Evolutionary conservation across 2,797 vertebrate species (phyloP).

Genomic region (Botia kubotai): DNA sequence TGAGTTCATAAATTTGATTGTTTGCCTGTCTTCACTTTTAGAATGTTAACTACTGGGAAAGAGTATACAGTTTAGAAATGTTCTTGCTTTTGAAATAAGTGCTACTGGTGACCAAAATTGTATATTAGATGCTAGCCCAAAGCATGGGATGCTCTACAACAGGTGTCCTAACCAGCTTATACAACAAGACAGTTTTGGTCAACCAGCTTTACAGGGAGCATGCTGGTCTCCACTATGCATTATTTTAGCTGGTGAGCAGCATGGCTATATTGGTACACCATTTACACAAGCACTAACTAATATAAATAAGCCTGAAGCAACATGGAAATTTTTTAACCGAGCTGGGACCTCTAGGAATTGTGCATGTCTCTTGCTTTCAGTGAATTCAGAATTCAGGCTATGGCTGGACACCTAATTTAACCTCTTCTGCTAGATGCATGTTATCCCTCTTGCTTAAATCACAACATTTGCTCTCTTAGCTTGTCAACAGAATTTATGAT

Average conservation of each 20-base stretch:
- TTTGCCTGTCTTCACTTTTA: not conserved
- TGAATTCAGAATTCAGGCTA: not conserved
- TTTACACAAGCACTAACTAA: no score
- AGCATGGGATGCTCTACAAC: no score
- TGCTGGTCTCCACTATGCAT: no score
- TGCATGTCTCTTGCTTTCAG: slow-evolving; percentile 3
- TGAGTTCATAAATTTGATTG: not conserved
- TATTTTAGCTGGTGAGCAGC: no score
- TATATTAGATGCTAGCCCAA: no score
- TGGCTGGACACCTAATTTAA: not conserved
- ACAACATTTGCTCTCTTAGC: not conserved
- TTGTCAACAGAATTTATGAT: not conserved
- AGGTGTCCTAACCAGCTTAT: not conserved
- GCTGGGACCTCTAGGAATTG: not conserved
- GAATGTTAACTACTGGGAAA: not conserved
- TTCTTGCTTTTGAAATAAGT: not conserved
- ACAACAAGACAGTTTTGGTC: no score
- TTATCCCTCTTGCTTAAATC: not conserved
- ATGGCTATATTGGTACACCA: no score
- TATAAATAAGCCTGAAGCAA: no score
- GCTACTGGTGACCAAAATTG: not conserved
- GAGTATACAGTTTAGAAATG: not conserved
- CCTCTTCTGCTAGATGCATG: not conserved
- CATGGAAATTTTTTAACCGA: no score
- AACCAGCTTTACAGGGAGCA: no score